Base-by-base conservation (phyloP, 2,113 vertebrate genomes). In the Hiodon tergisus region DNA sequence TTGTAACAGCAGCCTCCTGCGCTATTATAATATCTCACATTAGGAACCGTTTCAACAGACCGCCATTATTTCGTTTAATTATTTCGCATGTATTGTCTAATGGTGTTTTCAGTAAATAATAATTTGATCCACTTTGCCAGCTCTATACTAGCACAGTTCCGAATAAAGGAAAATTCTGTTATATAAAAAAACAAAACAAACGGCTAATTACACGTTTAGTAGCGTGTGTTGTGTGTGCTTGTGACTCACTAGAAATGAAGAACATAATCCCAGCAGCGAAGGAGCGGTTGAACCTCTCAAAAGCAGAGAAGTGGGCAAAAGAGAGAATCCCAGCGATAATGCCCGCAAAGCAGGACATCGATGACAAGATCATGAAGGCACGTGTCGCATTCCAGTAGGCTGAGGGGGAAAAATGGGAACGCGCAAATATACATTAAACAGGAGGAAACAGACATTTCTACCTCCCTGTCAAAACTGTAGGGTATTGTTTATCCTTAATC, bases 381-480 rank as follows among this genome's bases (percentile, higher is more conserved):
- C 95, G 89, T 2, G 93, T 95, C 67, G 94, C 93, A 3, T 95
- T 96, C 94, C 94, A 95, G 82, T 94, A 96, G 0, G 93, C 95
- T 95, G 80, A 1, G 60, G 77, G 57, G 5, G 61, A 14, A 74
- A 69, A 62, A 73, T 69, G 51, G 46, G 4, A 78, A 13, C 76
- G 50, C 71, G 8, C 69, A n/a, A 67, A 51, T 2, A 53, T 0
- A 31, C 31, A 31, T 31, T 31, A 31, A 31, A 31, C 31, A 31
- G 31, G 31, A 31, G 31, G 31, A 31, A 31, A 31, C 31, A 31
- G 31, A 31, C 31, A 31, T 31, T 31, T 31, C 31, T 31, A 31
- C 31, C 31, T 31, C 2, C 31, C 31, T 31, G 31, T 31, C 31
- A 31, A 31, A 31, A 31, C 31, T 31, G 31, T 31, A 31, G 31